phyloP scores from a whole-genome alignment of 1,140 invertebrate genomes.

The Zaprionus ghesquierei region DNA sequence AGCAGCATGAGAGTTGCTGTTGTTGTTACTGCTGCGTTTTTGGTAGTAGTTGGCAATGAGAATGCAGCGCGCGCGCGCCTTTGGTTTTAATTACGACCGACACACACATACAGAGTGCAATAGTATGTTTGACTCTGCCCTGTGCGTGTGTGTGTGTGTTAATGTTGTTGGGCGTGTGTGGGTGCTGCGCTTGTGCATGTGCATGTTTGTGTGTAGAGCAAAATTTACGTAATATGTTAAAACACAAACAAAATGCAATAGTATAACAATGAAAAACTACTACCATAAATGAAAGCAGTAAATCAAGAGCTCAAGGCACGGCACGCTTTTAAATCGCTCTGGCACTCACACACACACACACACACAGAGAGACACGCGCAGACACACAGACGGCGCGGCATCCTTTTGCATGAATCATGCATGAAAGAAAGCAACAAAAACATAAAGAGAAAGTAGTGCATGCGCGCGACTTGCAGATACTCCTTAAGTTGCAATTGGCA shows the following conservation, averaged over 20 bases:
- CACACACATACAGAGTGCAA: constrained; percentile 27
- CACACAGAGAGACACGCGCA: neutral
- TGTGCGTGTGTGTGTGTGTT: constrained; percentile 20
- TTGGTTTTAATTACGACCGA: constrained; percentile 73
- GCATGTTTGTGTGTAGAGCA: constrained; percentile 2
- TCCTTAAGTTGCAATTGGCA: neutral
- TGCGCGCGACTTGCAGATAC: neutral
- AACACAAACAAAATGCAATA: constrained; percentile 50
- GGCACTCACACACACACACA: neutral
- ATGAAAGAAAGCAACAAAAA: neutral
- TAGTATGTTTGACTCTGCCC: neutral
- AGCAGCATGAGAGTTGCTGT: neutral
- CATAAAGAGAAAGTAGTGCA: neutral
- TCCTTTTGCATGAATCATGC: constrained; percentile 35
- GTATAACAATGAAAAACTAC: constrained; percentile 16
- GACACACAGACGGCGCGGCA: constrained; percentile 10
- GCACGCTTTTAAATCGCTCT: too few relatives aligned
- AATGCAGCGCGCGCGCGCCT: constrained; percentile 65
- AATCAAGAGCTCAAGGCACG: neutral
- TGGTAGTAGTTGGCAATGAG: constrained; percentile 55
- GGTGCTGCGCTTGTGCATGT: constrained; percentile 14
- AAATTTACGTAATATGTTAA: constrained; percentile 47
- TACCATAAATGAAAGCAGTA: neutral
- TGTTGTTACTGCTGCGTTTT: constrained; percentile 33
- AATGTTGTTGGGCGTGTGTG: constrained; percentile 3